Base-by-base conservation (phyloP, 92 coral and sea anemone species). In the Anthopleura xanthogrammica region DNA sequence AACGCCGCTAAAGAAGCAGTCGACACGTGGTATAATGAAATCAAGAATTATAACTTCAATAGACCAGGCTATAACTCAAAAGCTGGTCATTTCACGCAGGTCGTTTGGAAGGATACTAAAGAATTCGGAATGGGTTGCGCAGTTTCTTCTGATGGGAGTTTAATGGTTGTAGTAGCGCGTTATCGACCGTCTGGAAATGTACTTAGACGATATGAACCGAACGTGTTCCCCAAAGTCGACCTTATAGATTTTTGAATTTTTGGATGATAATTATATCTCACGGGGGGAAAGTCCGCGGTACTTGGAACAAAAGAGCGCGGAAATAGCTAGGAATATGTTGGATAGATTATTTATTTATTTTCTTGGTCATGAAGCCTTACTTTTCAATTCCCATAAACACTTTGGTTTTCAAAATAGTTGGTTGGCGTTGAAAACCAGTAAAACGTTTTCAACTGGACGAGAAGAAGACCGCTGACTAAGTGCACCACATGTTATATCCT, bases 121-220 rank as follows among this genome's bases (percentile, higher is more conserved):
- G 98, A 93, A 87, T 66, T 93, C 55, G 98, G 98, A 46, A 87
- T 95, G 89, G 98, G 93, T 24, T 89, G 91, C 64, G 98, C 98
- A 9, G 83, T 90, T 55, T 85, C 93, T 20, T 54, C 88, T 9
- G 96, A 89, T 66, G 97, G 97, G 20, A 83, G 89, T 55, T 84
- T 85, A 9, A 84, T 92, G 16, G 92, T 81, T 42, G 98, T 95
- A 60, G 98, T 95, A 50, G 98, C 93, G 57, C 95, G 98, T 60
- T 95, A 95, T 57, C 86, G 95, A 42, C 98, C 98, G 7, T 91
- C 95, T 29, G 98, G 98, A 17, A 95, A 95, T 70, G 88, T 95
- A 1, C 74, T 91, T 23, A 88, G 96, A 76, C 74, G 83, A 14
- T 89, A 88, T 82, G 85, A 83, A 40, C 77, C 85, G 5, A 93